These are phyloP conservation scores for Latrodectus hesperus DNA, from an alignment of 2,888 invertebrate genomes.

Conservation along the genomic window DNA sequence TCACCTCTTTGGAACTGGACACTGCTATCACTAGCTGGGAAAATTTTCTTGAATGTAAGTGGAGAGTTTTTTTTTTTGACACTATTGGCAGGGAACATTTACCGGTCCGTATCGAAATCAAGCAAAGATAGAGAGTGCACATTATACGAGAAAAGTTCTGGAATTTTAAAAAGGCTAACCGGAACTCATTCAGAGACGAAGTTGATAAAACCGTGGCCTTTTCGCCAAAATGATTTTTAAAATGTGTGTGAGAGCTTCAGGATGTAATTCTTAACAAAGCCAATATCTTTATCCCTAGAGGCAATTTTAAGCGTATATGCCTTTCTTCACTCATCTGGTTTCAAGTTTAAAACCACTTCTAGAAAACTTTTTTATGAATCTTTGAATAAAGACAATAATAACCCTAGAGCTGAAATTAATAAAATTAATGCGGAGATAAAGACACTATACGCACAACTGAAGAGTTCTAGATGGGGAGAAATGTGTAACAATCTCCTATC, in stretches of 20 bases:
- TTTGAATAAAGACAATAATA: no score
- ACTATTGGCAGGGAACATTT: conserved; percentile 18
- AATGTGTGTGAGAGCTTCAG: conserved; percentile 10
- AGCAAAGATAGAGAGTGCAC: conserved; percentile 14
- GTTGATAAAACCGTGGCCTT: neutral
- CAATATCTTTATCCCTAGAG: conserved; percentile 15
- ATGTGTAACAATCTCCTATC: conserved; percentile 6
- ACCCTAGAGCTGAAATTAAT: no score
- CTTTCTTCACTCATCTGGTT: conserved; percentile 17
- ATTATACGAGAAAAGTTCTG: neutral
- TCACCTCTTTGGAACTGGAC: conserved; percentile 18
- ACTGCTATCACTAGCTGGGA: conserved; percentile 13
- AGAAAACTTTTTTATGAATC: no score
- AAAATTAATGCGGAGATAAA: conserved; percentile 18
- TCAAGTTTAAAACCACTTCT: conserved; percentile 16
- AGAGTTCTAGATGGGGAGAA: conserved; percentile 10
- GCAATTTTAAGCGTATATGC: conserved; percentile 34
- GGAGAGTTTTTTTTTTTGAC: conserved; percentile 19
- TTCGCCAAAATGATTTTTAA: neutral
- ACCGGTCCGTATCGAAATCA: conserved; percentile 16
- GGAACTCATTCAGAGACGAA: neutral
- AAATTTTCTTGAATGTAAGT: conserved; percentile 10
- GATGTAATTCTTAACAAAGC: conserved; percentile 4
- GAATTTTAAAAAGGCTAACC: neutral
- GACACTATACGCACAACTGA: neutral